A percentile compares a stretch with the other conserved stretches of the same genome.
phyloP scores from a whole-genome alignment of 2,888 invertebrate species.

The Sacculina carcini region DNA sequence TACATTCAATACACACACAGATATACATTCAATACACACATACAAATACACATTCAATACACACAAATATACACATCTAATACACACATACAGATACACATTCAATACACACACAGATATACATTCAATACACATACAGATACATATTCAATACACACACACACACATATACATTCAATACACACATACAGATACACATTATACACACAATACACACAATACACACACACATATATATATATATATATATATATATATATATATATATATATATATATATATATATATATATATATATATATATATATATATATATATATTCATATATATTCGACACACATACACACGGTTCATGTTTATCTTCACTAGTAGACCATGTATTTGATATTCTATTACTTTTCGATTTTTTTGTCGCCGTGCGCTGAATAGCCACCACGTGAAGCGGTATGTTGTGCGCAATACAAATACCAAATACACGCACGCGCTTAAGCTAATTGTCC shows the following conservation, averaged over 20 bases:
- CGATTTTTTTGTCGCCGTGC: too few species aligned
- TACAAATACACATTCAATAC: conserved; percentile 1
- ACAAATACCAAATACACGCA: too few species aligned
- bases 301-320: neutral
- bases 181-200: too few species aligned
- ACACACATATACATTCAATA: too few species aligned
- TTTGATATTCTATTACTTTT: too few species aligned
- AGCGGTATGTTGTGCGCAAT: too few species aligned
- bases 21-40: conserved; percentile 5
- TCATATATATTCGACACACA: neutral
- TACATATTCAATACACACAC: too few species aligned
- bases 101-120: neutral
- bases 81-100: neutral
- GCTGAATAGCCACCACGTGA: too few species aligned
- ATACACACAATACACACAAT: neutral
- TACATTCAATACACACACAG: conserved; percentile 7
- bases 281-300: neutral
- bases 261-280: neutral
- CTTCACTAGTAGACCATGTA: too few species aligned
- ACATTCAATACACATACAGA: neutral
- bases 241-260: neutral
- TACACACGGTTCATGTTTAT: too few species aligned
- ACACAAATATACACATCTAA: neutral
- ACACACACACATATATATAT: neutral
- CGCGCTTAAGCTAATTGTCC: too few species aligned